Evolutionary conservation across 1,140 invertebrate genomes (phyloP).

Genomic region (Caenorhabditis latens): DNA sequence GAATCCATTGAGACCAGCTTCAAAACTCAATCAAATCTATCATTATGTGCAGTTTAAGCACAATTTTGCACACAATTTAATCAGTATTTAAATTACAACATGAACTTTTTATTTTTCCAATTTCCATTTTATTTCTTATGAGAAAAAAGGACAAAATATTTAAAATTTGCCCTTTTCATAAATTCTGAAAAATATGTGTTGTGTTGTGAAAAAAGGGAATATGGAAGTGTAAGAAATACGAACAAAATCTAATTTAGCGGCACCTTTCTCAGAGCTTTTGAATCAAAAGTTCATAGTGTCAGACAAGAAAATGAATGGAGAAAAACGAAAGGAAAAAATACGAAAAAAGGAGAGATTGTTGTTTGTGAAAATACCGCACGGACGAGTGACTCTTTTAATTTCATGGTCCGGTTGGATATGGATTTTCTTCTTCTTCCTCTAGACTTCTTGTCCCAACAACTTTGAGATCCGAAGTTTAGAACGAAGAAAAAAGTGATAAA

Average conservation of each 20-base stretch:
- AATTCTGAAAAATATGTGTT: neutral
- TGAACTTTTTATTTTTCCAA: neutral
- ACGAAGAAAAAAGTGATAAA: constrained; percentile 24
- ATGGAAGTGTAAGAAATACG: neutral
- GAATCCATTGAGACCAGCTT: neutral
- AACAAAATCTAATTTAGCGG: neutral
- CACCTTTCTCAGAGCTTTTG: neutral
- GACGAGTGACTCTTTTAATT: constrained; percentile 17
- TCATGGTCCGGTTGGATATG: neutral
- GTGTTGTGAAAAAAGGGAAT: too few relatives aligned
- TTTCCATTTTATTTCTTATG: too few relatives aligned
- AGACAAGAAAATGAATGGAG: neutral
- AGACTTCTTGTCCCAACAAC: too few relatives aligned
- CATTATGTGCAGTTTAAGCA: too few relatives aligned
- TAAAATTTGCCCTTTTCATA: neutral
- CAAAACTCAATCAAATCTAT: neutral
- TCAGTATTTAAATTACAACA: neutral
- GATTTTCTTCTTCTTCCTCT: neutral
- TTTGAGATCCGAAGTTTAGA: neutral
- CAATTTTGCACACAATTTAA: neutral
- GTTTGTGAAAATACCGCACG: neutral
- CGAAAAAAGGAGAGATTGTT: neutral
- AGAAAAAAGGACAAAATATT: neutral
- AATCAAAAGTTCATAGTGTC: constrained; percentile 35
- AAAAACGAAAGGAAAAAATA: neutral